Base-by-base conservation (phyloP, 2,888 invertebrate species). In the Caenorhabditis parvicauda region DNA sequence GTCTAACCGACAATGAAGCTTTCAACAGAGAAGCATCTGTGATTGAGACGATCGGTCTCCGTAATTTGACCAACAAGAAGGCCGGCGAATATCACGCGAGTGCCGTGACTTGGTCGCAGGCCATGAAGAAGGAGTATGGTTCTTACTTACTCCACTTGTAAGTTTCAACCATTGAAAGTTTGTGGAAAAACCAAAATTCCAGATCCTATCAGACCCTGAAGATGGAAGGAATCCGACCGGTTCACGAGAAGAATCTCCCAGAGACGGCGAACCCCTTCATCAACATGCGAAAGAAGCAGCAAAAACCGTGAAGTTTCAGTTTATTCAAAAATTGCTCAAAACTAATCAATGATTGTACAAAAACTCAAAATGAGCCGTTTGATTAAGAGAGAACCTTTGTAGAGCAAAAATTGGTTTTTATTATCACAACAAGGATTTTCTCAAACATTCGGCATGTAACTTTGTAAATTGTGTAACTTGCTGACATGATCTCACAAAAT, bases 21-120 rank as follows among this genome's bases (percentile, higher is more conserved):
- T 91, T 89, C 71, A 92, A 92, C 0, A 85, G 94, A 64, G 96
- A 96, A 82, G 94, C 94, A 0, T 88, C 90, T 9, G 93, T 96
- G 87, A 92, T 96, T 17, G 90, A 91, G 74, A 90, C 91, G 0
- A 82, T 96, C 6, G 89, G 64, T 28, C 35, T 72, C 19, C 48
- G 52, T n/a, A 77, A 77, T 57, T 54, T 77, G 42, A 74, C 66
- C 41, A 77, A 77, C 47, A 54, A 74, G 14, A 68, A 65, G 32
- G 22, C 28, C 0, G 77, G 77, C 7, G 72, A 77, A 22, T 74
- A 69, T 48, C 68, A 68, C n/a, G 71, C 67, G 14, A 17, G 37
- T 6, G 44, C 73, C 1, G 59, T 60, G 37, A 48, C 28, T 0
- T 77, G 76, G 76, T 59, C 68, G 27, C 43, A 35, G 1, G 46